Base-by-base conservation (phyloP, 2,888 invertebrate species). In the Neoitamus cyanurus region DNA sequence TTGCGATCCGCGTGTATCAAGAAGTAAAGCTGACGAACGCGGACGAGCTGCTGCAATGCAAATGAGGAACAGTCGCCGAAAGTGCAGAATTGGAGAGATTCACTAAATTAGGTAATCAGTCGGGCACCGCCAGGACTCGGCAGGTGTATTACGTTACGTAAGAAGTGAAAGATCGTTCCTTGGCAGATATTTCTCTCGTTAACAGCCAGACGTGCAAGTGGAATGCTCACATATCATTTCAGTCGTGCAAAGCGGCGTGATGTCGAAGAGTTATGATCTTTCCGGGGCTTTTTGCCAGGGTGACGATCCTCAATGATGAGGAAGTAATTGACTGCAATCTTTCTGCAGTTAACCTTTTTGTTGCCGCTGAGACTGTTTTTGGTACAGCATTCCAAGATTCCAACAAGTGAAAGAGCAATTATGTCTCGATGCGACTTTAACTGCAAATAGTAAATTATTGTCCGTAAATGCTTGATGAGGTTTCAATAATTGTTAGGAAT, bases 81-180 rank as follows among this genome's bases (percentile, higher is more conserved):
- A 70, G 15, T 28, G 13, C 31, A 9, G 7, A 48, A 48, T 78
- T 30, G 30, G n/a, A 3, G 30, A 58, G 31, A 30, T n/a, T 48
- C 78, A 78, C 31, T 31, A 48, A 78, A 31, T 78, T 78, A 78
- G 20, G 31, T 58, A 78, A 42, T 37, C 42, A 77, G 15, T 28
- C 13, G 46, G 13, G 7, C n/a, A 46, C 13, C 3, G 46, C 2
- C 6, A 77, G 46, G 77, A 77, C 7, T 70, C n/a, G 2, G 15
- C 15, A 70, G 7, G 31, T n/a, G 31, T n/a, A 69, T 25, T 68
- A n/a, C 15, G 13, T 70, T 30, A 31, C 70, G n/a, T 69, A 69
- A 70, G 42, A 46, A 77, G 77, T 78, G 78, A 78, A 31, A 78
- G 78, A 78, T 20, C 48, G 48, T 48, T 78, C 20, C 20, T 58